Conservation (phyloP, 2,888 invertebrate species). For the Microctonus aethiopoides region DNA sequence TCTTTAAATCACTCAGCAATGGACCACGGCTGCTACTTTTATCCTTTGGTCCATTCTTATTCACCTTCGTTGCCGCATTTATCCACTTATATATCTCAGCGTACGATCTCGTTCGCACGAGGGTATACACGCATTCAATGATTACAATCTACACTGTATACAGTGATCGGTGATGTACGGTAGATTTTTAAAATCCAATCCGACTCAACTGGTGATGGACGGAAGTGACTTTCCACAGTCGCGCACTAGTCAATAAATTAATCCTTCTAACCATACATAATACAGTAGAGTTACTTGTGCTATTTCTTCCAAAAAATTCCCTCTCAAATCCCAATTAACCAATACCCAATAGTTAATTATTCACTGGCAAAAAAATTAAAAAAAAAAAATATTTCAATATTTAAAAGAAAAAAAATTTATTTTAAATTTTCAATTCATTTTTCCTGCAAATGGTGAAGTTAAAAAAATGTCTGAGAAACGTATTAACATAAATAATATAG, state of each 20-base stretch:
- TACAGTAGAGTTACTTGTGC: too few species aligned
- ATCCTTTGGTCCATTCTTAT: slow-evolving; percentile 2
- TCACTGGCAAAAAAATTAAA: too few species aligned
- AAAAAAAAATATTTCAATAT: not conserved
- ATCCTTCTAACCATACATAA: not conserved
- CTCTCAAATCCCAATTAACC: not conserved
- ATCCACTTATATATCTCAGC: slow-evolving; percentile 42
- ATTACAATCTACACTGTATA: slow-evolving; percentile 43
- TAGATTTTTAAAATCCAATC: not conserved
- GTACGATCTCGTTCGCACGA: slow-evolving; percentile 51
- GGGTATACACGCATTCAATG: slow-evolving; percentile 47
- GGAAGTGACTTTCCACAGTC: slow-evolving; percentile 22
- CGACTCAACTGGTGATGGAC: slow-evolving; percentile 5
- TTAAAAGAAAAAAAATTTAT: not conserved
- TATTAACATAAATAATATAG: not conserved
- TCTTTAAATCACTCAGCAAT: not conserved
- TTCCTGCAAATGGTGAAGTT: not conserved
- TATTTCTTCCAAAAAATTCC: too few species aligned
- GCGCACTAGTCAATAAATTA: not conserved
- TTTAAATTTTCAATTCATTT: not conserved
- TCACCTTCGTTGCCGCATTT: not conserved
- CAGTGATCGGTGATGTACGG: not conserved
- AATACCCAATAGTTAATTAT: not conserved
- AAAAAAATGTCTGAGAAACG: not conserved
- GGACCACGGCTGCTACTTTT: slow-evolving; percentile 13